Evolutionary conservation across 1,140 invertebrate genomes (phyloP), one percentile per base, ranked within the genome.

Genomic region (Drosophila repleta): DNA sequence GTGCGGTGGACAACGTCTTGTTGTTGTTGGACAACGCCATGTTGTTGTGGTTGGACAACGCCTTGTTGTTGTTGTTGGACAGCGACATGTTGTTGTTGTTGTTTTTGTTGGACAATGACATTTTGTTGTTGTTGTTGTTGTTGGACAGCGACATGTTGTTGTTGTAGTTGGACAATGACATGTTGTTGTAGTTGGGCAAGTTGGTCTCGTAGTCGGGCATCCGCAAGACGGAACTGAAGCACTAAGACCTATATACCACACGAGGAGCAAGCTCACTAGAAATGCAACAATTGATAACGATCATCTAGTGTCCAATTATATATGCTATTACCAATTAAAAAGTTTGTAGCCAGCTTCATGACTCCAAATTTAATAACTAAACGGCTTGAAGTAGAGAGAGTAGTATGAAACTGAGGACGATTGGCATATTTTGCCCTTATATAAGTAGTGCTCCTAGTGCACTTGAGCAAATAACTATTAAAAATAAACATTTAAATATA

Each of bases 401-500:
- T 49, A 26, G 13, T 58, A 11, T 29, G 32, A 29, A 29, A 66
- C 45, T 66, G 21, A 39, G 15, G 11, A 1, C 0, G 5, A 21
- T 10, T n/a, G 20, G 21, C 1, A 11, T 10, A 11, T 5, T 18
- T 10, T 7, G 24, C 26, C 8, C 21, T 49, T 57, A 58, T 66
- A 56, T 49, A 66, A 37, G 20, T 17, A 10, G n/a, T n/a, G n/a
- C n/a, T 35, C 11, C 15, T n/a, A 13, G 11, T 8, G 21, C 53
- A 58, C 48, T 41, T 66, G 53, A 49, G 32, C 32, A 58, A 66
- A 58, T 58, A 66, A 48, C 10, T 49, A 39, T 49, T 21, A 39
- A 66, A 66, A 66, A 57, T 66, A 65, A 49, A 66, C 20, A 35
- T 35, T 15, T 1, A 37, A 13, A 3, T 35, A 21, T 53, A 32